Conservation (phyloP, 1,140 invertebrate species). For the Coelopa frigida region DNA sequence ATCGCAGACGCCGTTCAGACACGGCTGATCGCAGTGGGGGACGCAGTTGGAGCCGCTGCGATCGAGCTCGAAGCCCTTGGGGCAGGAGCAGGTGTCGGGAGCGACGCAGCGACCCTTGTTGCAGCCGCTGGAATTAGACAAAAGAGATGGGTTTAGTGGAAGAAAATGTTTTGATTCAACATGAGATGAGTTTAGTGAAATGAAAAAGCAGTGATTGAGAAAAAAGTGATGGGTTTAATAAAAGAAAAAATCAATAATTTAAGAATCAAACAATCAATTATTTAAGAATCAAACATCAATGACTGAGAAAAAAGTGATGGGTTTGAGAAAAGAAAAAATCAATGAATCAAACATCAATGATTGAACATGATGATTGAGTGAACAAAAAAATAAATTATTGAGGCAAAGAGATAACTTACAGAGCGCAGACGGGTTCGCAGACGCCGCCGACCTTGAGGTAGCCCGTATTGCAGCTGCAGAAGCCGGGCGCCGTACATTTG, state of each 20-base stretch:
- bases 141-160: not conserved
- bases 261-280: too few species aligned
- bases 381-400: not conserved
- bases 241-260: too few species aligned
- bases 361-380: not conserved
- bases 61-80: constrained; percentile 35
- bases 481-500: constrained; percentile 49
- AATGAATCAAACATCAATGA: too few species aligned
- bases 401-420: constrained; percentile 22
- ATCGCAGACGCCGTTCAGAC: constrained; percentile 50
- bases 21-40: constrained; percentile 46
- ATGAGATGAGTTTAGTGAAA: not conserved
- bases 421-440: constrained; percentile 49
- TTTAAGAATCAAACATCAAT: too few species aligned
- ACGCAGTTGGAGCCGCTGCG: constrained; percentile 40
- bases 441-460: constrained; percentile 43
- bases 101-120: constrained; percentile 49
- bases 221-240: not conserved
- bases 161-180: not conserved
- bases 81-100: constrained; percentile 49
- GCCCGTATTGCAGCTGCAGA: constrained; percentile 48
- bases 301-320: too few species aligned
- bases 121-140: constrained; percentile 41
- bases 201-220: not conserved
- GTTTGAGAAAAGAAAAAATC: too few species aligned